Base-by-base conservation (phyloP, 2,797 vertebrate genomes). In the Alosa sapidissima region DNA sequence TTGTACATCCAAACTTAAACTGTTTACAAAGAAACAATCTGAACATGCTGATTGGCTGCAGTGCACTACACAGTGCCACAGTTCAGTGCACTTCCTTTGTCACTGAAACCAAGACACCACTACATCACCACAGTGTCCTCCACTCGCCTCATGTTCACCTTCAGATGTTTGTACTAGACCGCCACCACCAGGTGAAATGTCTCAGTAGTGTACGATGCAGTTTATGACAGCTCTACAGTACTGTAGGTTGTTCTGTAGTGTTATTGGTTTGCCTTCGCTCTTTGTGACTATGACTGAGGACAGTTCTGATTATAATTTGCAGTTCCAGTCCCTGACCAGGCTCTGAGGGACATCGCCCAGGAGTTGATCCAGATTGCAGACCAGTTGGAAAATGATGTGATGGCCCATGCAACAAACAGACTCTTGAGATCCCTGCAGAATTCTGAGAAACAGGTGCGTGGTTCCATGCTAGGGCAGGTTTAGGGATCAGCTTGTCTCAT, bases 311-410 rank as follows among this genome's bases (percentile, higher is more conserved):
- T 78, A 9, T 45, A 14, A 33, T 13, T 14, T 41, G 41, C 19
- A 5, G 33, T 93, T 94, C 68, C 88, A 93, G 87, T n/a, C 0
- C 54, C 28, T 28, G 13, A 51, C 8, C 88, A 9, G 1, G 89
- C 78, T 7, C 0, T 92, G 10, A 91, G 84, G 19, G 88, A 84
- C 1, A 81, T 96, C 13, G 93, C 93, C 36, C 87, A 83, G 0
- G 91, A 75, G 0, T 87, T 96, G 41, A 93, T 90, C 28, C 86
- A 88, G 1, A 95, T 96, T 2, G 95, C 94, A 5, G 93, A 89
- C 21, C 91, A 89, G 47, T 16, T 96, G 11, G 90, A 96, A 75
- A 75, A 78, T 0, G 62, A 7, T 0, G 21, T 93, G 4, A 82
- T 95, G 58, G 83, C 86, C 24, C 89, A n/a, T 68, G 94, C 93